Conservation (phyloP, 2,797 vertebrate species). For the Decapterus maruadsi region DNA sequence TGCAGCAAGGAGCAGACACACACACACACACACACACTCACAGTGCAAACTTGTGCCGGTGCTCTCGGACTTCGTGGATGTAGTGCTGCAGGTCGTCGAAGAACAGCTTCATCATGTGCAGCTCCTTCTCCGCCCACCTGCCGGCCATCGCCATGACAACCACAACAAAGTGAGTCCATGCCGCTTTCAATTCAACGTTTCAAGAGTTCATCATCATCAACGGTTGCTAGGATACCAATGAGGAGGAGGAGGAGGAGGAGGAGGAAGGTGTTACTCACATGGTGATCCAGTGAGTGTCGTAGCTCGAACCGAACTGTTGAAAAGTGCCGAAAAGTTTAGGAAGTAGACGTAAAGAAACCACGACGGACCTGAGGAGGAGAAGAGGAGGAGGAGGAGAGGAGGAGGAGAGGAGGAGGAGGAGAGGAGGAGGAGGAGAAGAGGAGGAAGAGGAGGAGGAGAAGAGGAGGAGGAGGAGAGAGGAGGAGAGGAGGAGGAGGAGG, state of each 20-base stretch:
- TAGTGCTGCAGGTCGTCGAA: conserved; percentile 98
- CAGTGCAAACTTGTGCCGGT: conserved; percentile 94
- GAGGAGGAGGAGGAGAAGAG: too few species aligned
- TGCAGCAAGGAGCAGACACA: too few species aligned
- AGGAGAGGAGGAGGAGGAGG: too few species aligned
- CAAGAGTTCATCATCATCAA: too few species aligned
- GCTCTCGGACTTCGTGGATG: conserved; percentile 95
- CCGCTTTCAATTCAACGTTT: not conserved
- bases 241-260: too few species aligned
- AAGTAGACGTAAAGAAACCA: conserved; percentile 96
- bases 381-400: too few species aligned
- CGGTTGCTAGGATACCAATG: not conserved
- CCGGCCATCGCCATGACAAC: not conserved
- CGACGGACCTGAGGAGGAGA: conserved; percentile 90
- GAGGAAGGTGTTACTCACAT: conserved; percentile 88
- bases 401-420: too few species aligned
- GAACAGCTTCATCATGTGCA: conserved; percentile 99
- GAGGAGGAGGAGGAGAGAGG: too few species aligned
- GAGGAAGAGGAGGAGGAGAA: too few species aligned
- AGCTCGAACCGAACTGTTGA: conserved; percentile 98
- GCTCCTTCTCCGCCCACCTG: conserved; percentile 99
- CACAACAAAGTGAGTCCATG: not conserved
- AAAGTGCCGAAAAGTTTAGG: conserved; percentile 99
- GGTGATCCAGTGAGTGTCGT: conserved; percentile 99
- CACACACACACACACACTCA: conserved; percentile 77